Conservation (phyloP, 2,888 invertebrate genomes). For the Xanthia togata region DNA sequence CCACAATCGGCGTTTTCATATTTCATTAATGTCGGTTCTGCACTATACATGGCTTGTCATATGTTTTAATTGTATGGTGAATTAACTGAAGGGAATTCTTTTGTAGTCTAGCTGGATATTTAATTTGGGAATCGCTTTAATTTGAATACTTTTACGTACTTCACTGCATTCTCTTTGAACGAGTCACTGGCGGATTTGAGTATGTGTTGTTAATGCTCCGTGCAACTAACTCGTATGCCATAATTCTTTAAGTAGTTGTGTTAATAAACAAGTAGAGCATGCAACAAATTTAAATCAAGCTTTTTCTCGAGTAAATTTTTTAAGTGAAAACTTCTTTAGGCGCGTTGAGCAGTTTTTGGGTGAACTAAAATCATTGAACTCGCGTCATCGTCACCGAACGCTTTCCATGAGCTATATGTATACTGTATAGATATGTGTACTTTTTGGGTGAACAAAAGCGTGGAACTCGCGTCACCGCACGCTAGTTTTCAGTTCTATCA, state of each 20-base stretch:
- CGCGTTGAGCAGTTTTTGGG: no score
- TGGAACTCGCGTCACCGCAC: no score
- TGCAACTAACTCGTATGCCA: not conserved
- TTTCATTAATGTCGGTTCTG: slow-evolving; percentile 55
- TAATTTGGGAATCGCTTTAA: slow-evolving; percentile 14
- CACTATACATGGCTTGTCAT: not conserved
- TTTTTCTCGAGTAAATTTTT: not conserved
- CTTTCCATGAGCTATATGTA: no score
- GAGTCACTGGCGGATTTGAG: not conserved
- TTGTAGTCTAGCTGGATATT: slow-evolving; percentile 19
- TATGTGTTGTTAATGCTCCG: not conserved
- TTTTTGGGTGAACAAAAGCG: no score
- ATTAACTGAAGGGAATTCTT: slow-evolving; percentile 24
- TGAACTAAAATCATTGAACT: no score
- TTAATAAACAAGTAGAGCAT: no score
- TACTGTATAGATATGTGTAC: no score
- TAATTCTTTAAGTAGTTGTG: not conserved
- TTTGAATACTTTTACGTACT: slow-evolving; percentile 12
- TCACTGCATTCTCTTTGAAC: slow-evolving; percentile 20
- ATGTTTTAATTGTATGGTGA: slow-evolving; percentile 31
- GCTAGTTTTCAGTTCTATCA: no score
- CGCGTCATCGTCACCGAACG: no score
- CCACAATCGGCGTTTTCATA: slow-evolving; percentile 58
- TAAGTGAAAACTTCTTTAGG: no score
- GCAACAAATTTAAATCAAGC: not conserved